A percentile compares a stretch with the other conserved stretches of the same genome.
These are phyloP conservation scores for Trilocha varians DNA, from an alignment of 2,888 invertebrate species.

Conservation along the genomic window DNA sequence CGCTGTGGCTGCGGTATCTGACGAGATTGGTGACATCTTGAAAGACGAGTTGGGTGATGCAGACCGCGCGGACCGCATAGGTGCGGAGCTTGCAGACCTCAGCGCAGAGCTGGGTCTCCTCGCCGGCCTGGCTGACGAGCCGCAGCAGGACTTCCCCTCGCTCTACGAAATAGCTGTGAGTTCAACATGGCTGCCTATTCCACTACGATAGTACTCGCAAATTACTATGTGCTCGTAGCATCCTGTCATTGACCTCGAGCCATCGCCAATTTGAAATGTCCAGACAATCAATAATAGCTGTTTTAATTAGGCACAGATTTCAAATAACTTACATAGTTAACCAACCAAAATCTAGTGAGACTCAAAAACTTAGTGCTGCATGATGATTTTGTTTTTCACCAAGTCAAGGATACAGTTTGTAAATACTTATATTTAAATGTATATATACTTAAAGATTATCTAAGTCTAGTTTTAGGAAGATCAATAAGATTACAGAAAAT, in stretches of 20 bases:
- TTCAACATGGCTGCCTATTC: conserved; percentile 40
- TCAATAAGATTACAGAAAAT: too few relatives aligned
- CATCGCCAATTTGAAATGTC: neutral
- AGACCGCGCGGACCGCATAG: conserved; percentile 55
- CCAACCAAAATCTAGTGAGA: too few relatives aligned
- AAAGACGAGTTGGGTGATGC: conserved; percentile 63
- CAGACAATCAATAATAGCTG: neutral
- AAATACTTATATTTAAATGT: too few relatives aligned
- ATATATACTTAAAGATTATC: too few relatives aligned
- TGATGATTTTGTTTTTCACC: too few relatives aligned
- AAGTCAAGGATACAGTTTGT: too few relatives aligned
- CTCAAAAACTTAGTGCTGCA: too few relatives aligned
- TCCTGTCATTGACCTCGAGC: neutral
- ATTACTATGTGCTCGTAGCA: conserved; percentile 8
- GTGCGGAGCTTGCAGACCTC: conserved; percentile 57
- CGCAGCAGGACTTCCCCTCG: conserved; percentile 54
- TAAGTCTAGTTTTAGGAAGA: too few relatives aligned
- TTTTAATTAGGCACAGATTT: too few relatives aligned
- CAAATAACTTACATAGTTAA: too few relatives aligned
- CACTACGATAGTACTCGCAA: conserved; percentile 3
- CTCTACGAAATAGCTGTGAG: conserved; percentile 65
- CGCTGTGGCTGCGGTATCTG: conserved; percentile 59
- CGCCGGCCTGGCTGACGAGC: conserved; percentile 56
- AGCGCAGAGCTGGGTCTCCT: conserved; percentile 61
- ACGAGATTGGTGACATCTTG: conserved; percentile 64